A percentile compares a stretch with the other conserved stretches of the same genome.
These are phyloP conservation scores for Catostomus latipinnis DNA, from an alignment of 2,797 vertebrate genomes.

Conservation along the genomic window DNA sequence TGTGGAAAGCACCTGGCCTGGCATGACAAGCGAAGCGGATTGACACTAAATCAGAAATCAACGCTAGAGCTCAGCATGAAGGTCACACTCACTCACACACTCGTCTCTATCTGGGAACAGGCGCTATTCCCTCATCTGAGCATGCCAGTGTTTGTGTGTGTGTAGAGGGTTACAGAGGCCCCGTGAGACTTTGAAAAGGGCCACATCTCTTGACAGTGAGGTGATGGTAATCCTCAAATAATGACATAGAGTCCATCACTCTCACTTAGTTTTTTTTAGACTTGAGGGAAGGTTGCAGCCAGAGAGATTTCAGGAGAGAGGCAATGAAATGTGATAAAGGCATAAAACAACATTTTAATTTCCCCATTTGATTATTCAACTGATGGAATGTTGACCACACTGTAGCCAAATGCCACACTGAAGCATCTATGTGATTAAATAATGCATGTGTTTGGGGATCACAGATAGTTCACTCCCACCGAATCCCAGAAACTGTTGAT, in stretches of 20 bases:
- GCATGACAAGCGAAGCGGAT: conserved; percentile 99
- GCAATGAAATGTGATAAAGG: conserved; percentile 1
- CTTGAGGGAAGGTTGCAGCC: neutral
- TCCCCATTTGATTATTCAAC: too few relatives aligned
- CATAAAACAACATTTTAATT: conserved; percentile 1
- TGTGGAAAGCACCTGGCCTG: conserved; percentile 99
- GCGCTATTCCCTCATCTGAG: conserved; percentile 60
- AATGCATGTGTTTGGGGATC: conserved; percentile 7
- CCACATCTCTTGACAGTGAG: conserved; percentile 58
- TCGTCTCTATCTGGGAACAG: conserved; percentile 90
- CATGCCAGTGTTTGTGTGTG: neutral
- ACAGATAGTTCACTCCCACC: conserved; percentile 2
- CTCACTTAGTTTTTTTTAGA: neutral
- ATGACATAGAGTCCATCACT: conserved; percentile 56
- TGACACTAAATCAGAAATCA: conserved; percentile 99
- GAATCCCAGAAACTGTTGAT: conserved; percentile 7
- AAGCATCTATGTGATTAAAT: neutral
- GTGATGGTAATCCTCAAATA: conserved; percentile 80
- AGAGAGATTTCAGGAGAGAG: conserved; percentile 2
- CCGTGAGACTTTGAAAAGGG: conserved; percentile 66
- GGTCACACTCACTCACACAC: conserved; percentile 93
- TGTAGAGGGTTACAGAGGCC: conserved; percentile 12
- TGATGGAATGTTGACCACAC: neutral
- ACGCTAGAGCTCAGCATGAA: conserved; percentile 99
- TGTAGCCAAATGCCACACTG: too few relatives aligned